phyloP scores from a whole-genome alignment of 2,797 vertebrate genomes.

The Bradypodion ventrale region DNA sequence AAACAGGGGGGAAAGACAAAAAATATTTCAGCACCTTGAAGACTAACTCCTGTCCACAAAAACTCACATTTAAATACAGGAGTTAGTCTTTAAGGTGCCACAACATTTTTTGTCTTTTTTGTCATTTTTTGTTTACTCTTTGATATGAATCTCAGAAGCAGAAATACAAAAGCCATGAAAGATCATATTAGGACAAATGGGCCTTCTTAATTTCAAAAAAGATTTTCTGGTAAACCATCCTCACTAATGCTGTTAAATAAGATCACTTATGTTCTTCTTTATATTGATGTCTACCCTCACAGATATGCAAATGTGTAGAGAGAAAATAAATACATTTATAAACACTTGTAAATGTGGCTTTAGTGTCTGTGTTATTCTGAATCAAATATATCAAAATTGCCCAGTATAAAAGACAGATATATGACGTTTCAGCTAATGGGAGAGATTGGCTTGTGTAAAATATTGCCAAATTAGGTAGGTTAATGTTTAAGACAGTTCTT shows the following conservation, averaged over 20 bases:
- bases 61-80: no score
- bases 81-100: no score
- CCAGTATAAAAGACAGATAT: background rate
- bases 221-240: slow-evolving; percentile 54
- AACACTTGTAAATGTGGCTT: background rate
- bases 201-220: slow-evolving; percentile 58
- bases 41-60: no score
- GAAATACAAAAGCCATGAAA: slow-evolving; percentile 29
- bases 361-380: background rate
- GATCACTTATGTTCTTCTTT: slow-evolving; percentile 31
- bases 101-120: no score
- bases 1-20: no score
- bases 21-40: no score
- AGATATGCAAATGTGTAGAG: background rate
- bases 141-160: slow-evolving; percentile 50
- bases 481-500: no score
- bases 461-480: slow-evolving; percentile 35
- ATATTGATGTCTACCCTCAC: background rate
- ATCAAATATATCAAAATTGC: background rate
- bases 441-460: slow-evolving; percentile 23
- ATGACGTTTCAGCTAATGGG: background rate
- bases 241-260: slow-evolving; percentile 65
- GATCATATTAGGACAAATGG: background rate
- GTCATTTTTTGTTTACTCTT: no score
- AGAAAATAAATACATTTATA: background rate